These are phyloP conservation scores for Mesocricetus auratus DNA, from an alignment of 2,113 vertebrate species.

Conservation along the genomic window DNA sequence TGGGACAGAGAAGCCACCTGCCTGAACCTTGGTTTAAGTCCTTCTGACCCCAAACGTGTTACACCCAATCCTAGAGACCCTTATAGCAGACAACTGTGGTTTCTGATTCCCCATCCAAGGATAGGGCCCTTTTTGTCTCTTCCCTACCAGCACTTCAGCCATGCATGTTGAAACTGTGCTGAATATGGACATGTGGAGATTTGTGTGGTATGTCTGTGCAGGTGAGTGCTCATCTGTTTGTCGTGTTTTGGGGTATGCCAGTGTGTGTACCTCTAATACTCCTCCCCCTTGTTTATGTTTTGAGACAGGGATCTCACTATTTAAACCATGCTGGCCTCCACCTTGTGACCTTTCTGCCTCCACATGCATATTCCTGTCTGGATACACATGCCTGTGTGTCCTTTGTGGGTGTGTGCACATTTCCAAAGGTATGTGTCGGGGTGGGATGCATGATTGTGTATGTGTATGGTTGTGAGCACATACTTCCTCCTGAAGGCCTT, in stretches of 20 bases:
- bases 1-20: neutral
- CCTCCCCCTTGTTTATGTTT: neutral
- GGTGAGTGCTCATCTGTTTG: neutral
- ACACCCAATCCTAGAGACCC: neutral
- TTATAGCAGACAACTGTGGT: conserved; percentile 20
- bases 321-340: neutral
- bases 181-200: neutral
- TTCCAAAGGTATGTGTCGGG: neutral
- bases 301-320: neutral
- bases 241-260: neutral
- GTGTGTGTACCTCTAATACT: conserved; percentile 4
- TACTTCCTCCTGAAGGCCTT: conserved; percentile 65
- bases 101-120: neutral
- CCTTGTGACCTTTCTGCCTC: neutral
- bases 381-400: neutral
- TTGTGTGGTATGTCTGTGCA: neutral
- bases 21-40: neutral
- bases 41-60: neutral
- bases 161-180: rapidly evolving
- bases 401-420: neutral
- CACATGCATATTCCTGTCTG: neutral
- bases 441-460: neutral
- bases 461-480: conserved; percentile 5
- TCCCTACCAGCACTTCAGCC: neutral
- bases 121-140: conserved; percentile 26